Evolutionary conservation across 2,797 vertebrate species (phyloP).

Genomic region (Choloepus didactylus): DNA sequence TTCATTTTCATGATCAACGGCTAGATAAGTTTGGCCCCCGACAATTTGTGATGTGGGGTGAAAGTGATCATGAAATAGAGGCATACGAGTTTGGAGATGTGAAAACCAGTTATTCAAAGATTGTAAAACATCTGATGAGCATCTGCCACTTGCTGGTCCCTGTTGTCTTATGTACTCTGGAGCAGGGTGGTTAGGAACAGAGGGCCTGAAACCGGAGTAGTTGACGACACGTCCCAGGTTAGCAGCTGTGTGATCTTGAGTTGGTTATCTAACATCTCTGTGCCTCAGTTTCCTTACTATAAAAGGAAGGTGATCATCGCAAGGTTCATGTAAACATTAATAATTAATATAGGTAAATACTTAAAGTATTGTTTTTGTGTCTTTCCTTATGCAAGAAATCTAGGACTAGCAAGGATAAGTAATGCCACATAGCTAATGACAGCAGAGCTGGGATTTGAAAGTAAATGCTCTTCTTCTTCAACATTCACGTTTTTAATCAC

Average conservation of each 20-base stretch:
- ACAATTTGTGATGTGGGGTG: neutral
- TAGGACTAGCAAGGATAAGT: neutral
- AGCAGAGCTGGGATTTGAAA: neutral
- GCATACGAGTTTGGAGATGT: neutral
- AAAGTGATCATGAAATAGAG: neutral
- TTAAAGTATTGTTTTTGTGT: neutral
- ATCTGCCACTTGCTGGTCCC: neutral
- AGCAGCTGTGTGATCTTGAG: neutral
- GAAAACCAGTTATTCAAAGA: neutral
- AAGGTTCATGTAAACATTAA: neutral
- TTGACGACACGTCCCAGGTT: neutral
- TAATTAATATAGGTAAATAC: neutral
- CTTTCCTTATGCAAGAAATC: neutral
- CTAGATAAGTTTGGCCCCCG: neutral
- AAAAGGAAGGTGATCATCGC: neutral
- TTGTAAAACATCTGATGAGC: neutral
- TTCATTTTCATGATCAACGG: neutral
- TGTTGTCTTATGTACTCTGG: neutral
- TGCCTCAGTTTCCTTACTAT: neutral
- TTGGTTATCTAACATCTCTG: neutral
- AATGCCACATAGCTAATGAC: neutral
- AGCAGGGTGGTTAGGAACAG: neutral
- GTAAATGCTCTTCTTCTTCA: neutral
- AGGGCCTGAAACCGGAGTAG: neutral
- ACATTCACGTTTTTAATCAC: neutral